phyloP scores from a whole-genome alignment of 2,113 vertebrate genomes.

The Rhipidura dahli region DNA sequence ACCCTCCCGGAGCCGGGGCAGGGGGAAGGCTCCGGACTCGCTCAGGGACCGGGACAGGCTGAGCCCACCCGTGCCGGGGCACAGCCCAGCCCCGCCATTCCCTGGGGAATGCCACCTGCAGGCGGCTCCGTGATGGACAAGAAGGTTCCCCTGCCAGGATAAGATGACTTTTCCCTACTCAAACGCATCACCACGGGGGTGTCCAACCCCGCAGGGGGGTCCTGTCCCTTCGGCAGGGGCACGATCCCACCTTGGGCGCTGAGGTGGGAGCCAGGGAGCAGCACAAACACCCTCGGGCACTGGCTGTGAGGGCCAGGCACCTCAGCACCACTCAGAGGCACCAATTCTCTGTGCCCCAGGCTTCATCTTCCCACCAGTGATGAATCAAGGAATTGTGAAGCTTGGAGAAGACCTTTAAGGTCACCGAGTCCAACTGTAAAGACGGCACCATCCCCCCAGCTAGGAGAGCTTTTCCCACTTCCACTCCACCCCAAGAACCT shows the following conservation, averaged over 20 bases:
- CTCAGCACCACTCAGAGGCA: background rate
- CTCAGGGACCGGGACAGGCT: background rate
- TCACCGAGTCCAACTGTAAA: background rate
- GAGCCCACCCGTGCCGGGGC: background rate
- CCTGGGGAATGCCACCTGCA: background rate
- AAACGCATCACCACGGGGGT: background rate
- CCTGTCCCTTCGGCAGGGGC: background rate
- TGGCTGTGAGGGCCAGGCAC: background rate
- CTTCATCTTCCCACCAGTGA: background rate
- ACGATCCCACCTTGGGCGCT: background rate
- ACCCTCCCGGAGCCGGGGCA: background rate
- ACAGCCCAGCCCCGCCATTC: accelerated
- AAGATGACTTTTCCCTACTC: background rate
- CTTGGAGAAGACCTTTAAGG: background rate
- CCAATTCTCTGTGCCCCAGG: background rate
- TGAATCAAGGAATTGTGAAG: background rate
- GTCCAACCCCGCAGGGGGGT: background rate
- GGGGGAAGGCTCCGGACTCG: accelerated
- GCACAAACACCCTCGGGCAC: accelerated
- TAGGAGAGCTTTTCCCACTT: background rate
- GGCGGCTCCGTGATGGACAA: accelerated
- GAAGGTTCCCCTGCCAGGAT: background rate
- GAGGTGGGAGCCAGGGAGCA: background rate
- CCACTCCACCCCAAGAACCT: background rate
- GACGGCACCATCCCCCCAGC: background rate